Conservation (phyloP, 2,797 vertebrate genomes). For the Lepilemur septentrionalis region DNA sequence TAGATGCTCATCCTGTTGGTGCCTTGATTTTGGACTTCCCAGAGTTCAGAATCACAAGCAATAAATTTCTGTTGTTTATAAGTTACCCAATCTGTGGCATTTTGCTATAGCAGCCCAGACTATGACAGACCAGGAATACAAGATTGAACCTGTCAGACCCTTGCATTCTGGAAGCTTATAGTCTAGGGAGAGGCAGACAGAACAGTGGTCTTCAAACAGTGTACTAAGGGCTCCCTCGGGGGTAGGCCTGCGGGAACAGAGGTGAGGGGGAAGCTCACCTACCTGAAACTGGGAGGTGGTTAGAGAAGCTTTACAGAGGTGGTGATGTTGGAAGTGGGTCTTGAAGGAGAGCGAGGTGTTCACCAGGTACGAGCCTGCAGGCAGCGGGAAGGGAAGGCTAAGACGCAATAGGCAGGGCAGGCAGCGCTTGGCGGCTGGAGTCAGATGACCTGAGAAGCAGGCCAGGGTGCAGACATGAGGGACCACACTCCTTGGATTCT, state of each 20-base stretch:
- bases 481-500: neutral
- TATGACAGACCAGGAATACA: neutral
- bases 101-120: neutral
- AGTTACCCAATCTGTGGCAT: neutral
- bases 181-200: neutral
- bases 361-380: too few species aligned
- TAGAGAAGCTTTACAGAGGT: neutral
- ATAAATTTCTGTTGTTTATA: neutral
- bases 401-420: neutral
- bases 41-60: neutral
- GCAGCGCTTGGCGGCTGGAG: neutral
- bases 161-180: neutral
- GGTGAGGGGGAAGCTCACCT: neutral
- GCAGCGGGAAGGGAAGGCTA: neutral
- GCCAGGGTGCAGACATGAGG: neutral
- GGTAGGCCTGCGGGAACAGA: neutral
- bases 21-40: neutral
- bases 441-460: neutral
- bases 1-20: neutral
- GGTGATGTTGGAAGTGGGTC: neutral
- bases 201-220: neutral
- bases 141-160: neutral
- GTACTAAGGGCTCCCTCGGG: neutral
- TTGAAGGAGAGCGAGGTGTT: neutral
- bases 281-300: neutral